Conservation (phyloP, 2,888 invertebrate genomes). For the Xiphydria camelus region DNA sequence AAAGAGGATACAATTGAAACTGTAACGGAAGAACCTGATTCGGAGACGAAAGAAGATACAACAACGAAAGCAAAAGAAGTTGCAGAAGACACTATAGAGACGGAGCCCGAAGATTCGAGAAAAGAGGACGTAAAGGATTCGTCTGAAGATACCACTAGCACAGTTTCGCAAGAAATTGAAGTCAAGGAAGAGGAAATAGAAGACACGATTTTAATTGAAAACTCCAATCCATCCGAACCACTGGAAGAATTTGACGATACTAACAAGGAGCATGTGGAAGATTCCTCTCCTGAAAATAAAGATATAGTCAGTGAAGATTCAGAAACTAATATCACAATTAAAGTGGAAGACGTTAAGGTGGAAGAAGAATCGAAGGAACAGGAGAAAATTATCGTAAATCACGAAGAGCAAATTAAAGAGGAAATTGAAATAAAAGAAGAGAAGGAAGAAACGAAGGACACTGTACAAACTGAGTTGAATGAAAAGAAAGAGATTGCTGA, state of each 20-base stretch:
- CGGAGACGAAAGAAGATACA: constrained; percentile 22
- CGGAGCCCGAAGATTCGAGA: constrained; percentile 22
- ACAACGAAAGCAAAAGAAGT: constrained; percentile 21
- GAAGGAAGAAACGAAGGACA: constrained; percentile 33
- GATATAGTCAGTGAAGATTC: constrained; percentile 15
- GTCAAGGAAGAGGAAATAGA: constrained; percentile 30
- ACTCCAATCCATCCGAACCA: constrained; percentile 11
- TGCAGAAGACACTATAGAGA: constrained; percentile 23
- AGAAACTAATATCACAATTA: constrained; percentile 11
- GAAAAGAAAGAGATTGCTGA: constrained; percentile 38
- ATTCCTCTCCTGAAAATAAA: too few species aligned
- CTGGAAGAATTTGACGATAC: constrained; percentile 20
- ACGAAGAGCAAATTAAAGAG: constrained; percentile 17
- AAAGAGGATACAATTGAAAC: constrained; percentile 27
- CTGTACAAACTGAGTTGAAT: constrained; percentile 29
- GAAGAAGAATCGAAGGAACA: constrained; percentile 15
- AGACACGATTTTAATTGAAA: constrained; percentile 16
- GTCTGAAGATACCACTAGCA: constrained; percentile 26
- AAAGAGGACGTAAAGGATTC: constrained; percentile 32
- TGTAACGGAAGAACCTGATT: constrained; percentile 26
- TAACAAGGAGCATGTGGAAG: constrained; percentile 17
- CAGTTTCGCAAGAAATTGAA: constrained; percentile 25
- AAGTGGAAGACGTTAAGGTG: constrained; percentile 8
- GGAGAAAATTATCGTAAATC: constrained; percentile 3
- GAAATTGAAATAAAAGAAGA: constrained; percentile 33